Evolutionary conservation across 1,140 invertebrate genomes (phyloP), one percentile per base, ranked within the genome.

Genomic region (Manduca sexta): DNA sequence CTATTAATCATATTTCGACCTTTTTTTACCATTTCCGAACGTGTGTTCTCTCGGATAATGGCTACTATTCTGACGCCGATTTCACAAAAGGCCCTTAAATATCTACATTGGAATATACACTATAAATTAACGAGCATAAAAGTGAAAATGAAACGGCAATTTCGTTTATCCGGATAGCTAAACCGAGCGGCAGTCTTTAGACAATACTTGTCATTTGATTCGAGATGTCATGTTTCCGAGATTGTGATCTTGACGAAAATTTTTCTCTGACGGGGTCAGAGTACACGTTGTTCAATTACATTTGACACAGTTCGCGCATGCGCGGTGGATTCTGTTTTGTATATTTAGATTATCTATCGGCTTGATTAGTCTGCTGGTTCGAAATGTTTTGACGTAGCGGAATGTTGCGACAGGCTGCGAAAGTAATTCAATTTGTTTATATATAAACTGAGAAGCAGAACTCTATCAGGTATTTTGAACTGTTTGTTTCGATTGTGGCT

Each of bases 1-100:
- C 75, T 84, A 84, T 84, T 81, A 83, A 84, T 84, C 81, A 84
- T 83, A 78, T 82, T 81, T 76, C 71, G 69, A 66, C 60, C 56
- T 76, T 83, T 84, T 84, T 84, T 82, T 74, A 79, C 66, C 52
- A 74, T 78, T 81, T 76, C 67, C 66, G 69, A 78, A 82, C 71
- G 66, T 74, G 62, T 84, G 73, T 79, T 79, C 76, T 77, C 75
- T 75, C 67, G 34, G 60, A 68, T 78, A 76, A 81, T 74, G 57
- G 81, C 81, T 84, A 83, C 81, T 75, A 77, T 69, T 75, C 69
- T 74, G 60, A 73, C 66, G 65, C 69, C 56, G 60, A 64, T 48
- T 54, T 44, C 41, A 63, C 56, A 62, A 66, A 64, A n/a, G n/a
- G 35, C 45, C 45, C 44, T 43, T 17, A 38, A 40, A 49, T 29